Conservation (phyloP, 30 jellyfish, hydroid and myxozoan genomes). For the Aurelia sp. region DNA sequence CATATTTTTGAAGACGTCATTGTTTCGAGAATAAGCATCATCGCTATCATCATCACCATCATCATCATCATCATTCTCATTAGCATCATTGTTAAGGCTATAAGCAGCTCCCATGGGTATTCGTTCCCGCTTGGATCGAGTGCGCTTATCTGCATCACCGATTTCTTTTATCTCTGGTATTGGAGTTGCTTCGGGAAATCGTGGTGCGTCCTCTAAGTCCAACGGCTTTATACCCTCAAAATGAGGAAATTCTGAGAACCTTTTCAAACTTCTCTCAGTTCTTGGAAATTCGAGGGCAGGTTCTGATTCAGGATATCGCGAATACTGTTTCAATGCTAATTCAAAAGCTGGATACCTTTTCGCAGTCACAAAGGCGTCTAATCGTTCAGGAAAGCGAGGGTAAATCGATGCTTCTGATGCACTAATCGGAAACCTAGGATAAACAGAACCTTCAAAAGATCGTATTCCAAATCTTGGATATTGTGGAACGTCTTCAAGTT, state of each 20-base stretch:
- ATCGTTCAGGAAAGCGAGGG: constrained; percentile 62
- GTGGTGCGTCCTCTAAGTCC: constrained; percentile 24
- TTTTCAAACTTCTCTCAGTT: constrained; percentile 19
- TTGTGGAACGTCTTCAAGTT: constrained; percentile 17
- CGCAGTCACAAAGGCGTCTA: neutral
- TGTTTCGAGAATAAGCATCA: constrained; percentile 1
- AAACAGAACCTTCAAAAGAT: constrained; percentile 21
- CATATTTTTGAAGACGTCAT: neutral
- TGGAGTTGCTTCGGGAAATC: constrained; percentile 68
- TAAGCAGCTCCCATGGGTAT: constrained; percentile 4
- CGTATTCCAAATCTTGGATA: constrained; percentile 53
- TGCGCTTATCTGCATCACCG: constrained; percentile 51
- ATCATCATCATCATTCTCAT: constrained; percentile 38
- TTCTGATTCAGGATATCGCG: constrained; percentile 29
- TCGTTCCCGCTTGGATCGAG: constrained; percentile 26
- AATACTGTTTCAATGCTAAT: neutral
- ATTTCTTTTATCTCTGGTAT: constrained; percentile 65
- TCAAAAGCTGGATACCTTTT: constrained; percentile 33
- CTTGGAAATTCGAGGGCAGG: constrained; percentile 55
- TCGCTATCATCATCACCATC: constrained; percentile 43
- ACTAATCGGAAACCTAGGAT: constrained; percentile 52
- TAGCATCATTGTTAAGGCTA: constrained; percentile 17
- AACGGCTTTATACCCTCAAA: constrained; percentile 64
- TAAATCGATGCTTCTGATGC: neutral
- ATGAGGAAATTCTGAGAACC: constrained; percentile 50